phyloP scores from a whole-genome alignment of 2,888 invertebrate species.

The Gnatocerus cornutus region DNA sequence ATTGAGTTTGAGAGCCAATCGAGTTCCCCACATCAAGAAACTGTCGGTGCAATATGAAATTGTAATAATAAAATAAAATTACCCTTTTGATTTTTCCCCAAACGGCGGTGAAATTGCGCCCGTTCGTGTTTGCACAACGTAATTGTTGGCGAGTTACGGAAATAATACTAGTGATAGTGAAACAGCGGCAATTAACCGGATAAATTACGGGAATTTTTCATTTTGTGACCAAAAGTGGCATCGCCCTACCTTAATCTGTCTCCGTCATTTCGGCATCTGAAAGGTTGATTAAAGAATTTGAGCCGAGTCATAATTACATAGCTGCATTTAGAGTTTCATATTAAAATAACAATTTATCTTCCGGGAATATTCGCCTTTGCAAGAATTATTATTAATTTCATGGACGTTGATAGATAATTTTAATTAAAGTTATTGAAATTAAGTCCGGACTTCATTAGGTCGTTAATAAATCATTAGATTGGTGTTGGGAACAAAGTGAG shows the following conservation, averaged over 20 bases:
- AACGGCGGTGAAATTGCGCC: neutral
- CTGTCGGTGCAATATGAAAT: too few species aligned
- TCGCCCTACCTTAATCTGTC: slow-evolving; percentile 17
- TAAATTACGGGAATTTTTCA: neutral
- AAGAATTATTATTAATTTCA: slow-evolving; percentile 41
- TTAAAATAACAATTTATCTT: slow-evolving; percentile 43
- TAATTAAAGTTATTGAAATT: slow-evolving; percentile 66
- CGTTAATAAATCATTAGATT: slow-evolving; percentile 60
- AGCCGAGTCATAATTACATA: slow-evolving; percentile 33
- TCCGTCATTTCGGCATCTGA: slow-evolving; percentile 11
- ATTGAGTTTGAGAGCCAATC: too few species aligned
- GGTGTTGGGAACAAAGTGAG: slow-evolving; percentile 55
- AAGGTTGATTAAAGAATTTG: slow-evolving; percentile 34
- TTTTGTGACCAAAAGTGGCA: neutral
- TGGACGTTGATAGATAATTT: slow-evolving; percentile 63
- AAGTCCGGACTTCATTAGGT: slow-evolving; percentile 62
- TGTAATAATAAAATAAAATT: too few species aligned
- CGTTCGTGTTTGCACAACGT: too few species aligned
- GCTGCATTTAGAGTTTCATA: slow-evolving; percentile 39
- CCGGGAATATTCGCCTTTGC: slow-evolving; percentile 12
- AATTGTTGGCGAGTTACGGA: too few species aligned
- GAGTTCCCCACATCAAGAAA: too few species aligned
- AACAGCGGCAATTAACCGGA: neutral
- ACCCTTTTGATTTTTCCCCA: too few species aligned
- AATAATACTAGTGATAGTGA: too few species aligned